Evolutionary conservation across 2,797 vertebrate genomes (phyloP).

Genomic region (Amniataba percoides): DNA sequence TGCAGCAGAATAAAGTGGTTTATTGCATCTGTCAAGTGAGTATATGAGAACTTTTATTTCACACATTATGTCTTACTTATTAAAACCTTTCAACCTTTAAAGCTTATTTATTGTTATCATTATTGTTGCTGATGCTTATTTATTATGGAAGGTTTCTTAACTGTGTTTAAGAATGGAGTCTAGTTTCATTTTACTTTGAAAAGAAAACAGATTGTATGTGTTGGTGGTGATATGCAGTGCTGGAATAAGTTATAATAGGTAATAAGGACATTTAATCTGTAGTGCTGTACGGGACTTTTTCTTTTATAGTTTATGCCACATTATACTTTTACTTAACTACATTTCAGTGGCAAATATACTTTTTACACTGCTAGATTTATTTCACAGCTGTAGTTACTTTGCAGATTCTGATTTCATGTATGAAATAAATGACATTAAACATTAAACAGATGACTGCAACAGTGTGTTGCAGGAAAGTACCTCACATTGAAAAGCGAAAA

Average conservation of each 20-base stretch:
- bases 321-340: neutral
- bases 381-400: neutral
- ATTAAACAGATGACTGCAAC: too few species aligned
- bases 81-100: neutral
- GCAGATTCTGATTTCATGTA: neutral
- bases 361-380: neutral
- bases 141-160: neutral
- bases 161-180: neutral
- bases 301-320: neutral
- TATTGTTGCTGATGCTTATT: neutral
- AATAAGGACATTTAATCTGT: too few species aligned
- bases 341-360: neutral
- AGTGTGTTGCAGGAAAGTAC: too few species aligned
- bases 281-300: neutral
- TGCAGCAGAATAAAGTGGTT: neutral
- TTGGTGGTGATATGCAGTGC: neutral
- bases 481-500: too few species aligned
- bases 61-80: neutral
- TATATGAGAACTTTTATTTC: neutral
- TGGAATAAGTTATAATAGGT: too few species aligned
- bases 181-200: too few species aligned
- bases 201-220: neutral
- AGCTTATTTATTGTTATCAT: neutral
- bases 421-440: too few species aligned
- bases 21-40: neutral